Base-by-base conservation (phyloP, 2,888 invertebrate genomes). In the Acanthoscelides obtectus region DNA sequence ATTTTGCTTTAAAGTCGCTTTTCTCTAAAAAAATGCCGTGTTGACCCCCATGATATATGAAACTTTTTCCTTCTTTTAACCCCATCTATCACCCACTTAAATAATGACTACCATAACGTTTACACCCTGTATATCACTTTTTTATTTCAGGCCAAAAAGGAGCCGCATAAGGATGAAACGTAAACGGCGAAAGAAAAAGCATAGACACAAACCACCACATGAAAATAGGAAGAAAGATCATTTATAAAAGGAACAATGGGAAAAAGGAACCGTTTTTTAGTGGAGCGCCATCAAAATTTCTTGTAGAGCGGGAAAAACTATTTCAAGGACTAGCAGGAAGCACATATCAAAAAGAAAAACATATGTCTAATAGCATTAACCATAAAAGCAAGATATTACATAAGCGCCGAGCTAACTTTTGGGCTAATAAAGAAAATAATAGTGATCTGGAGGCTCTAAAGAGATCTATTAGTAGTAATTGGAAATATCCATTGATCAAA, bases 271-370 rank as follows among this genome's bases (percentile, higher is more conserved):
- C 65, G 70, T 70, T 70, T 70, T 70, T 70, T 70, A 70, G 70
- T 66, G 21, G 72, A 68, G 66, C 69, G 74, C 65, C 70, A 71
- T 66, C 74, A 75, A 77, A 77, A 77, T 77, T 77, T 68, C 71
- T 67, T 22, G 76, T 76, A 17, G 45, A 17, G 17, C 45, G 45
- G 45, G 45, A 45, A 45, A 45, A 45, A 45, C 45, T 45, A 45
- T 12, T 6, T 45, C 45, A 12, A 45, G 17, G 12, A 45, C 45
- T 12, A 45, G 45, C 12, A 45, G 45, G 17, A 45, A 45, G 17
- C 1, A 12, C 6, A 45, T 6, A 45, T 17, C 5, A 45, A 4
- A 45, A 17, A 45, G 45, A 45, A 6, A 17, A 69, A 66, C 8
- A 64, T 19, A 25, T 20, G 19, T 25, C 66, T n/a, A 19, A 27